Conservation (phyloP, 2,797 vertebrate species). For the Lindbergichthys nudifrons region DNA sequence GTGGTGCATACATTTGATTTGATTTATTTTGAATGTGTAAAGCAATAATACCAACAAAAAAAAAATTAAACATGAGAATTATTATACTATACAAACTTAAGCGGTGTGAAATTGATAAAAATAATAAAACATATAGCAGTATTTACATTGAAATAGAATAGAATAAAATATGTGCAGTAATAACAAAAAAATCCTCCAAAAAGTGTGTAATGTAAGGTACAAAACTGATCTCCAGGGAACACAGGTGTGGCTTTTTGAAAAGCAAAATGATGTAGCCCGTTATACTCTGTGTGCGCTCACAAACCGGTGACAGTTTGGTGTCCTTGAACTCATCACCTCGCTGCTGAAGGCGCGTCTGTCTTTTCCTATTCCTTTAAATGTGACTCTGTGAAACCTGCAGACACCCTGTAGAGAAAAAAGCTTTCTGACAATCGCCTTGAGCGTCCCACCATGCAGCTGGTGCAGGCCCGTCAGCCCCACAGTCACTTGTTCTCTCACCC, state of each 20-base stretch:
- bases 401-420: slow-evolving; percentile 40
- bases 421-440: slow-evolving; percentile 24
- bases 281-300: background rate
- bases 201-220: background rate
- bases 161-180: too few relatives aligned
- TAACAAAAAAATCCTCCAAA: background rate
- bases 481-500: too few relatives aligned
- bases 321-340: slow-evolving; percentile 17
- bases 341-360: slow-evolving; percentile 46
- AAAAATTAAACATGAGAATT: too few relatives aligned
- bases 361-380: slow-evolving; percentile 40
- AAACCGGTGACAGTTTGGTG: background rate
- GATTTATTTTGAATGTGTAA: too few relatives aligned
- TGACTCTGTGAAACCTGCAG: slow-evolving; percentile 52
- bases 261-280: background rate
- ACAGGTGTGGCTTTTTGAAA: background rate
- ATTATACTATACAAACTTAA: too few relatives aligned
- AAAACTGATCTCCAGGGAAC: background rate
- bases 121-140: too few relatives aligned
- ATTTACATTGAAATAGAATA: too few relatives aligned
- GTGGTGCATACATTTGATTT: too few relatives aligned
- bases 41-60: too few relatives aligned
- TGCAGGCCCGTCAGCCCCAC: slow-evolving; percentile 30
- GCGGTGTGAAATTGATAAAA: too few relatives aligned
- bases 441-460: slow-evolving; percentile 56